A percentile compares a stretch with the other conserved stretches of the same genome.
These are phyloP conservation scores for Ganaspis sp. DNA, from an alignment of 1,140 invertebrate genomes.

Conservation along the genomic window DNA sequence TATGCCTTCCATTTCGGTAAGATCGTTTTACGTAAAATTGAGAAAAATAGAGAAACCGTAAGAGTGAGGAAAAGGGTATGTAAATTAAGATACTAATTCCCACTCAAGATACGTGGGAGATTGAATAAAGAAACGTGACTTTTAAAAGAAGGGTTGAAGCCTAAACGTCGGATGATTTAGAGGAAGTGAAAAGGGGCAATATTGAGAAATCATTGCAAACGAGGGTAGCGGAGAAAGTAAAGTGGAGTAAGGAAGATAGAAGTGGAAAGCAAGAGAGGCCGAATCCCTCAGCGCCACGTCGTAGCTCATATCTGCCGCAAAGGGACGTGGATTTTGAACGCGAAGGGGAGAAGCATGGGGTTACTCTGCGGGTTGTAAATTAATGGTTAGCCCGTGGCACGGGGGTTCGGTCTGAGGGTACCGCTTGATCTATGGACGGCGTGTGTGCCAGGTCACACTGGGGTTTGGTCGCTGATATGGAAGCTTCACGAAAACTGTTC, in stretches of 20 bases:
- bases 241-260: conserved; percentile 50
- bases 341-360: conserved; percentile 61
- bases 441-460: conserved; percentile 68
- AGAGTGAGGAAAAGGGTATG: not conserved
- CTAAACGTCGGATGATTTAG: not conserved
- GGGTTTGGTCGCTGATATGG: conserved; percentile 56
- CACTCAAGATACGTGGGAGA: not conserved
- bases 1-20: no score
- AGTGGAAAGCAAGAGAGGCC: conserved; percentile 51
- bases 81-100: not conserved
- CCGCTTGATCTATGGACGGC: conserved; percentile 70
- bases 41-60: no score
- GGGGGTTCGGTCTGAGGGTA: conserved; percentile 68
- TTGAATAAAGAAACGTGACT: conserved; percentile 3
- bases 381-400: conserved; percentile 71
- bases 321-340: conserved; percentile 67
- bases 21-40: no score
- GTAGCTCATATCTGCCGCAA: conserved; percentile 74
- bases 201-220: conserved; percentile 20
- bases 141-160: conserved; percentile 6
- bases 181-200: conserved; percentile 16
- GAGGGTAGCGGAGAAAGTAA: not conserved
- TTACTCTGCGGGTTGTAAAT: conserved; percentile 75
- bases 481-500: conserved; percentile 55
- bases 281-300: conserved; percentile 68